phyloP scores from a whole-genome alignment of 2,113 vertebrate species.

The Prionailurus viverrinus region DNA sequence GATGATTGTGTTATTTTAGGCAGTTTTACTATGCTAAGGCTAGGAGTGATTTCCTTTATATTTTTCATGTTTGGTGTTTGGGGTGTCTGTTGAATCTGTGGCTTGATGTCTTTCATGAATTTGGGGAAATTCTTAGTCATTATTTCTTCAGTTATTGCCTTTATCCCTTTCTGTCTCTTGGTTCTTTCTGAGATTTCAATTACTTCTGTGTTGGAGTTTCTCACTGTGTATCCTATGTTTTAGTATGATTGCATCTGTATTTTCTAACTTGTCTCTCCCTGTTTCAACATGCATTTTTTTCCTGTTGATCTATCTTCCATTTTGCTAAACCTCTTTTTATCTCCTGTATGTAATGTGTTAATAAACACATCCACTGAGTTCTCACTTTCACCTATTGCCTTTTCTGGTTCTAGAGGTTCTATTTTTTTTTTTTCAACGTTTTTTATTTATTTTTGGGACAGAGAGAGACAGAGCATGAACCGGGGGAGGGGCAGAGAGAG shows the following conservation, averaged over 20 bases:
- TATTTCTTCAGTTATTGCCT: background rate
- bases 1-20: background rate
- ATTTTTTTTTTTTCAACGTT: no score
- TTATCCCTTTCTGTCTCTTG: background rate
- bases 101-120: background rate
- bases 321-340: background rate
- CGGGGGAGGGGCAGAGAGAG: no score
- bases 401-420: background rate
- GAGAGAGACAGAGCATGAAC: no score
- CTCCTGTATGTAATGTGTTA: background rate
- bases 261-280: background rate
- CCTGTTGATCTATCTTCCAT: background rate
- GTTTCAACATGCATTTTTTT: background rate
- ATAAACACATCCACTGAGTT: background rate
- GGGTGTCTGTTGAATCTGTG: background rate
- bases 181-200: background rate
- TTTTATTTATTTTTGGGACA: no score
- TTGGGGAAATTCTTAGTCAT: conserved; percentile 9
- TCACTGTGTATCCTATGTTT: background rate
- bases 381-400: background rate
- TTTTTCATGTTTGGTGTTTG: background rate
- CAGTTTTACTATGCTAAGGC: background rate
- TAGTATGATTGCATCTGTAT: background rate
- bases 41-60: background rate
- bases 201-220: background rate